Base-by-base conservation (phyloP, 2,888 invertebrate genomes). In the Noctua janthe region DNA sequence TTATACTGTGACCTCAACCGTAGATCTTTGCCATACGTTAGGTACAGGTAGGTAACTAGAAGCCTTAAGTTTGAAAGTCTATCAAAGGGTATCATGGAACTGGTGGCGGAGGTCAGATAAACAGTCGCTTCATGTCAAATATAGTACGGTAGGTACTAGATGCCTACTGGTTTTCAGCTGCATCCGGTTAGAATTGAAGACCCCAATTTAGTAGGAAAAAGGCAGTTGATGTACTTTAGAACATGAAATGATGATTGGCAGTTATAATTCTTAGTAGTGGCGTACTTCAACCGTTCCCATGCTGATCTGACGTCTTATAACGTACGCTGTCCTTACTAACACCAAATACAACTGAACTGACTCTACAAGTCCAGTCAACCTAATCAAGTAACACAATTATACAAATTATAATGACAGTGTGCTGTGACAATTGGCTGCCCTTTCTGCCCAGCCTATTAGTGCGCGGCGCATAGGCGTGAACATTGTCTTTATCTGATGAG, bases 391-490 rank as follows among this genome's bases (percentile, higher is more conserved):
- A 87, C 83, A 75, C 87, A 87, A 84, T 84, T 87, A 78, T 78
- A 87, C 78, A 79, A 86, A 83, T 90, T 83, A 77, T 86, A 84
- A 90, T 84, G 72, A 84, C 71, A 72, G 72, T 59, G 71, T 78
- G 74, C 15, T 71, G 84, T 74, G 88, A 86, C 88, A 88, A 86
- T 83, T 84, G 71, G 51, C 77, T 80, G 86, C 54, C 62, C 39
- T 17, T 54, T 35, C 74, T 81, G 78, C 43, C 29, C n/a, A 76
- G 76, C 72, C 74, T 76, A 85, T 87, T 78, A 85, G 64, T 74
- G 82, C 71, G 84, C 84, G 39, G 79, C 72, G 81, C 66, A 85
- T 51, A 76, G 86, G 90, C 90, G 89, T 90, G 90, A 89, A 90
- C 88, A 83, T 80, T 59, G 73, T 51, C 43, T 71, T 86, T 89